Evolutionary conservation across 2,797 vertebrate genomes (phyloP), one percentile per base, ranked within the genome.

Genomic region (Acipenser oxyrinchus): DNA sequence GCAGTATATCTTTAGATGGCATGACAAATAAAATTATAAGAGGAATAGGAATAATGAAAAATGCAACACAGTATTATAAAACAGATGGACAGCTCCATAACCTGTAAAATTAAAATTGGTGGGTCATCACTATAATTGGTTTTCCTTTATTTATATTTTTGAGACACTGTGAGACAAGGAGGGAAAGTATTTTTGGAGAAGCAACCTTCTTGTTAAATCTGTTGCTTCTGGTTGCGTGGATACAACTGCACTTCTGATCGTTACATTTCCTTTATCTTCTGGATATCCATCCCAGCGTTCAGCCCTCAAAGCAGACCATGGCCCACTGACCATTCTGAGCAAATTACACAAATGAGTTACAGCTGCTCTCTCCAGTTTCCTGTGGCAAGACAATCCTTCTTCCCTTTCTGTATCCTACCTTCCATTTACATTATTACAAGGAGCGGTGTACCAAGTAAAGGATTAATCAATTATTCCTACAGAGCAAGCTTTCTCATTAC

Each of bases 81-180:
- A 87, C 86, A 86, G 76, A 63, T 4, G 73, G 85, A 87, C 86
- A 87, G 83, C 88, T 84, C 85, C 78, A 72, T 86, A 82, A 66
- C 83, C 83, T 75, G 77, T 78, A 67, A 63, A 68, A 62, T 78
- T 80, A 64, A 68, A 50, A 71, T 82, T 4, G 48, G 70, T 58
- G 70, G 55, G 65, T 68, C 74, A 75, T 74, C 48, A 51, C 73
- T 82, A 78, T 76, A 75, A 82, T 83, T 81, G 82, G 79, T 79
- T 70, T 68, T 49, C 71, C 65, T 18, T 67, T 71, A 66, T 72
- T n/a, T 13, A 37, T 37, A 37, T 1, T 58, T n/a, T 58, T 10
- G 13, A n/a, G 6, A n/a, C 11, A 58, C 12, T 58, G 6, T n/a
- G 13, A 53, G 13, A 58, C n/a, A n/a, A n/a, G 55, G 13, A 10